phyloP scores from a whole-genome alignment of 2,888 invertebrate genomes.

The Magallana nippona region DNA sequence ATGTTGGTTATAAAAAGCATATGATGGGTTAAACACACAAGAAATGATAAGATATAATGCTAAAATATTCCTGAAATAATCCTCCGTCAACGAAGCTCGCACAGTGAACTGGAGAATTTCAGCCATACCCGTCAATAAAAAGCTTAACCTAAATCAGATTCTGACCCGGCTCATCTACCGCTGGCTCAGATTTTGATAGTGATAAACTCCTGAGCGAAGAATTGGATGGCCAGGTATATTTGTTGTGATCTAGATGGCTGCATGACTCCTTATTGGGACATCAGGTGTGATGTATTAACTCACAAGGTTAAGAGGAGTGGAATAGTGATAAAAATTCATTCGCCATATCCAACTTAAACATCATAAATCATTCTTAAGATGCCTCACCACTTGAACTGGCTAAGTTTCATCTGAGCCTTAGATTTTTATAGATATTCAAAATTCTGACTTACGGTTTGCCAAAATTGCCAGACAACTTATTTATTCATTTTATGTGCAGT shows the following conservation, averaged over 20 bases:
- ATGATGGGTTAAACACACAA: constrained; percentile 7
- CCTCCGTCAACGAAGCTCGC: constrained; percentile 2
- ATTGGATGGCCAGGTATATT: too few relatives aligned
- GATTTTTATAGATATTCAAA: neutral
- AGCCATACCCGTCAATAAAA: constrained; percentile 10
- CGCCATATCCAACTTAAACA: neutral
- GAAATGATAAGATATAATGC: constrained; percentile 10
- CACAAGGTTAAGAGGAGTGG: neutral
- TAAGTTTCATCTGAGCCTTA: neutral
- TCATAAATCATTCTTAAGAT: neutral
- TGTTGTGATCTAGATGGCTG: neutral
- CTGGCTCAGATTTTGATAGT: neutral
- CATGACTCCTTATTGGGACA: neutral
- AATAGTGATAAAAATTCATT: neutral
- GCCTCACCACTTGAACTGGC: neutral
- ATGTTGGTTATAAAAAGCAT: neutral
- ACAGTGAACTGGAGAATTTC: neutral
- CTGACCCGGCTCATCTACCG: neutral
- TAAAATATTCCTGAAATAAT: neutral
- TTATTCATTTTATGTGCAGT: too few relatives aligned
- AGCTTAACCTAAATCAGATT: constrained; percentile 11
- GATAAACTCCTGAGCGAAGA: too few relatives aligned
- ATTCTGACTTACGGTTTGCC: too few relatives aligned
- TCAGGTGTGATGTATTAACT: neutral
- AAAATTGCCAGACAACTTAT: too few relatives aligned